These are phyloP conservation scores for Pseudomyrmex sp. DNA, from an alignment of 1,140 invertebrate genomes.

Conservation along the genomic window DNA sequence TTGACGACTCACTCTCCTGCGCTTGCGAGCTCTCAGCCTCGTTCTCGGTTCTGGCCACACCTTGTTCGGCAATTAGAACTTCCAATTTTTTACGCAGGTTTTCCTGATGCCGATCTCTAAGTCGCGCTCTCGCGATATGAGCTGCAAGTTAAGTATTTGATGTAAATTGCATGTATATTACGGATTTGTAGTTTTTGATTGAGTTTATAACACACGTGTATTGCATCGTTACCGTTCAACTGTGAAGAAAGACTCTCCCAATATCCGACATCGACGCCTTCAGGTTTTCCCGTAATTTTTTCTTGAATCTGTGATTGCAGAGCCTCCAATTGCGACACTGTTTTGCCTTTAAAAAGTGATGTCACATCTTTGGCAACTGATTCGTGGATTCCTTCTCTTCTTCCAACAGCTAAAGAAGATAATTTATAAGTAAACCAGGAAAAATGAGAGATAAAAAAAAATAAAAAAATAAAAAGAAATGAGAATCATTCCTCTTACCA, in stretches of 20 bases:
- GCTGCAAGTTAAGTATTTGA: constrained; percentile 85
- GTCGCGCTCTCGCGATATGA: constrained; percentile 96
- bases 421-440: neutral
- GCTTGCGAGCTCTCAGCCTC: constrained; percentile 73
- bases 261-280: constrained; percentile 98
- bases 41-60: constrained; percentile 85
- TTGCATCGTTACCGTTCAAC: constrained; percentile 89
- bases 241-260: constrained; percentile 98
- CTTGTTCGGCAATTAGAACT: constrained; percentile 95
- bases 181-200: neutral
- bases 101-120: constrained; percentile 96
- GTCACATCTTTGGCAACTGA: constrained; percentile 96
- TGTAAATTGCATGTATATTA: constrained; percentile 8
- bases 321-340: constrained; percentile 92
- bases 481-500: constrained; percentile 74
- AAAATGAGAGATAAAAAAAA: constrained; percentile 35
- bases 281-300: constrained; percentile 93
- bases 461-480: neutral
- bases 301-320: constrained; percentile 95
- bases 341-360: constrained; percentile 97
- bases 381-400: constrained; percentile 97
- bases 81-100: constrained; percentile 96
- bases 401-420: constrained; percentile 85
- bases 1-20: constrained; percentile 63
- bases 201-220: constrained; percentile 16